Conservation (phyloP, 2,113 vertebrate genomes). For the Menidia beryllina region DNA sequence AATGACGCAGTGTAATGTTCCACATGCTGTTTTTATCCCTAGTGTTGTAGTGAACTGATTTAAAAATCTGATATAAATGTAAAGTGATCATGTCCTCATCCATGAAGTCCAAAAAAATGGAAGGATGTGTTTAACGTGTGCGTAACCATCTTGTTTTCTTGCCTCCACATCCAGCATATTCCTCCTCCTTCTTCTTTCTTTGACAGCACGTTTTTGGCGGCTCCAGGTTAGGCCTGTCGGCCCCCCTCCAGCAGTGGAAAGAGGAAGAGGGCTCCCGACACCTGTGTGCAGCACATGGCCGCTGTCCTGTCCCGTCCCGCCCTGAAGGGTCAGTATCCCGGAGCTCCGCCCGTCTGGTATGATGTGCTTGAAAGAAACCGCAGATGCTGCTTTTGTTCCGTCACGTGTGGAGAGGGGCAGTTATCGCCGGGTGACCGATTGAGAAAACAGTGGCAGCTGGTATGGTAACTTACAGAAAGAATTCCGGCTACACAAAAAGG, state of each 20-base stretch:
- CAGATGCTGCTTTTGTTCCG: constrained; percentile 52
- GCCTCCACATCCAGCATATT: not conserved
- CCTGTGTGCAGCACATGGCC: not conserved
- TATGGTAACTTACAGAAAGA: not conserved
- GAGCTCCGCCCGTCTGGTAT: constrained; percentile 29
- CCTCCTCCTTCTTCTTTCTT: too few species aligned
- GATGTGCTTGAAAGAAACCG: constrained; percentile 10
- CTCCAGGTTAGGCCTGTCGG: not conserved
- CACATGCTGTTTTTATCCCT: too few species aligned
- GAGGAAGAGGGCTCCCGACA: not conserved
- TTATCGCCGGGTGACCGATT: constrained; percentile 5
- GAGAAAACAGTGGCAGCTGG: constrained; percentile 12
- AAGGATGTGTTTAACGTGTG: not conserved
- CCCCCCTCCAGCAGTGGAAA: not conserved
- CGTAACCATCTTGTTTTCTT: not conserved
- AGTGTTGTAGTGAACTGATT: too few species aligned
- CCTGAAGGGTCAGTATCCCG: constrained; percentile 19
- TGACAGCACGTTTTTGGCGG: not conserved
- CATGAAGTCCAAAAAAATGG: too few species aligned
- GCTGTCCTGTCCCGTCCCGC: constrained; percentile 30
- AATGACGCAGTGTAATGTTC: too few species aligned
- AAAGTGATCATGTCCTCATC: too few species aligned
- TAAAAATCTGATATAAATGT: too few species aligned
- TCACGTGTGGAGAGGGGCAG: constrained; percentile 11
- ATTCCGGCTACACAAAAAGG: not conserved